Conservation (phyloP, 2,113 vertebrate genomes). For the Osmerus mordax region DNA sequence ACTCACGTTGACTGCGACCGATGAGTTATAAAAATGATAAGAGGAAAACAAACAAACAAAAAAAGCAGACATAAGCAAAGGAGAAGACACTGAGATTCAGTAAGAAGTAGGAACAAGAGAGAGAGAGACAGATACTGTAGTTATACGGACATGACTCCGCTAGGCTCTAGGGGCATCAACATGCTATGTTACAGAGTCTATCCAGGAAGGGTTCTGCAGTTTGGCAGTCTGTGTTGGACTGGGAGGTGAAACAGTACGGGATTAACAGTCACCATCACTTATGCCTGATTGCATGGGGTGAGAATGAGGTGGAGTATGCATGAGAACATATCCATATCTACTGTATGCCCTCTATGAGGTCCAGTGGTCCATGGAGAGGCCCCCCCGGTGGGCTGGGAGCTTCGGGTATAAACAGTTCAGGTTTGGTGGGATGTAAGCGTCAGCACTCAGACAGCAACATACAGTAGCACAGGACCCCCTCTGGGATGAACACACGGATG, state of each 20-base stretch:
- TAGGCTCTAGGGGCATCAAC: slow-evolving; percentile 1
- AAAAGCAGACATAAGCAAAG: slow-evolving; percentile 80
- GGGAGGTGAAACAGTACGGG: slow-evolving; percentile 33
- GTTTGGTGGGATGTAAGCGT: slow-evolving; percentile 8
- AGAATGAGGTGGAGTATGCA: slow-evolving; percentile 56
- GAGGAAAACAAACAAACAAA: slow-evolving; percentile 72
- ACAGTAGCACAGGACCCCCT: slow-evolving; percentile 62
- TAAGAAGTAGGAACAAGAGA: slow-evolving; percentile 67
- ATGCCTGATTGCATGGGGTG: slow-evolving; percentile 70
- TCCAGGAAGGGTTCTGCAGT: background rate
- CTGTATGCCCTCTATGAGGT: slow-evolving; percentile 60
- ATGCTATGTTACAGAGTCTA: slow-evolving; percentile 7
- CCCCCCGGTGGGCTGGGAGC: background rate
- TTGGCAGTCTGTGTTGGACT: slow-evolving; percentile 40
- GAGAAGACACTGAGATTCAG: slow-evolving; percentile 82
- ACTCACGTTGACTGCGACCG: slow-evolving; percentile 96
- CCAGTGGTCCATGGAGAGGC: slow-evolving; percentile 1
- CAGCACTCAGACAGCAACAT: slow-evolving; percentile 54
- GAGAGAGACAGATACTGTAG: slow-evolving; percentile 35
- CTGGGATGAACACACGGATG: slow-evolving; percentile 32
- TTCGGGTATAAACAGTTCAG: background rate
- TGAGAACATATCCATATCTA: slow-evolving; percentile 43
- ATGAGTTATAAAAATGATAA: slow-evolving; percentile 76
- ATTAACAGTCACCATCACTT: slow-evolving; percentile 70
- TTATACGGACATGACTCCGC: slow-evolving; percentile 14